Evolutionary conservation across 2,797 vertebrate genomes (phyloP), one percentile per base, ranked within the genome.

Genomic region (Chloroceryle amazona): DNA sequence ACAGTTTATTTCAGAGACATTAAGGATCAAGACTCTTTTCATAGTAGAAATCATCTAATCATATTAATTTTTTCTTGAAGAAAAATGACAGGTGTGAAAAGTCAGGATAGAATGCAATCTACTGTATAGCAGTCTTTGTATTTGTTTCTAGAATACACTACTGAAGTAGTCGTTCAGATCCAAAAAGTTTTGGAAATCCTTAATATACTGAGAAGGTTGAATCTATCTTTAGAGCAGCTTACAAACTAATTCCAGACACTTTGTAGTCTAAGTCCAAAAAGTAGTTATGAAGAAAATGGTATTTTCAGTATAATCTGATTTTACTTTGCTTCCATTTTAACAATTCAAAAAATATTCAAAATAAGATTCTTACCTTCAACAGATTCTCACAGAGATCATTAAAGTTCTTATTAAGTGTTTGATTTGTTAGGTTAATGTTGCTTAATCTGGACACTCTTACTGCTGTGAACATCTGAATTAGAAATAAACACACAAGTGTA

Each of bases 371-470:
- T 97, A 99, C 99, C 99, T 99, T 99, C 26, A 99, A 98, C 85
- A 99, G 98, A 97, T 99, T 99, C 98, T 99, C 99, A 98, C 99
- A 99, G 61, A 99, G 98, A 97, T 99, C 99, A 92, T 99, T 99
- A 92, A 99, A 99, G 96, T 98, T 99, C 98, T 99, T 99, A 97
- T 99, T 99, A 84, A 99, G 98, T 42, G 98, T 99, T 97, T 99
- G 99, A 96, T 99, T 99, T 31, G 99, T 99, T 74, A 99, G 98
- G 96, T 99, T 99, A 88, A 98, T 96, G 75, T 99, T 99, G 97
- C 98, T 99, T 97, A 99, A 98, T 96, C 99, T 98, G 84, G 99
- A 98, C 44, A 99, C 99, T 97, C 99, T 98, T 81, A 99, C 99
- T 8, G 99, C 99, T 44, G 99, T 99, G 98, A 99, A 99, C 99